A percentile compares a stretch with the other conserved stretches of the same genome.
Conservation (phyloP, 1,140 invertebrate species). For the Trissolcus basalis region DNA sequence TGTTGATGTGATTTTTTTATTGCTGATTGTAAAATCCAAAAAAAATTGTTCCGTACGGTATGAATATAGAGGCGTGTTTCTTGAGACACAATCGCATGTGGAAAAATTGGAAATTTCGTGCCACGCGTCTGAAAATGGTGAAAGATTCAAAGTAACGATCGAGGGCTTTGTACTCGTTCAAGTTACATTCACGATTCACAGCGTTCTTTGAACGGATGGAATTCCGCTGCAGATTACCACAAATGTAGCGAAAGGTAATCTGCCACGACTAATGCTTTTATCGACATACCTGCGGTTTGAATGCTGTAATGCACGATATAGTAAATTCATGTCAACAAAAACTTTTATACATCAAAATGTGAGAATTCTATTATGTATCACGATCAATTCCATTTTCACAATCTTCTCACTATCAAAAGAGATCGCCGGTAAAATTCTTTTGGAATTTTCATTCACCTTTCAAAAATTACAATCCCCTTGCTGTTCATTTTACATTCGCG, state of each 20-base stretch:
- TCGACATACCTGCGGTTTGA: conserved; percentile 25
- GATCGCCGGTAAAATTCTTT: too few relatives aligned
- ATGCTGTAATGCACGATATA: conserved; percentile 26
- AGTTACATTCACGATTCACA: conserved; percentile 43
- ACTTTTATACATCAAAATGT: neutral
- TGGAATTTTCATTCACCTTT: too few relatives aligned
- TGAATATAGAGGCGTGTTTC: conserved; percentile 23
- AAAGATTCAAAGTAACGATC: conserved; percentile 46
- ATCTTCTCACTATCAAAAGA: too few relatives aligned
- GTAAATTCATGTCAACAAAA: neutral
- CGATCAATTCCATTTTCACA: too few relatives aligned
- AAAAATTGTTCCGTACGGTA: too few relatives aligned
- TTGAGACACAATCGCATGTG: conserved; percentile 6
- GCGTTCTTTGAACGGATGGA: conserved; percentile 34
- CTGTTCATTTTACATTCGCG: too few relatives aligned
- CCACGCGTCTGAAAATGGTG: conserved; percentile 14
- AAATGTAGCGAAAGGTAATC: conserved; percentile 46
- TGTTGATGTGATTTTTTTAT: too few relatives aligned
- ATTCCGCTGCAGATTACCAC: conserved; percentile 47
- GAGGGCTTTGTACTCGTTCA: conserved; percentile 30
- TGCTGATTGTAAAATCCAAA: too few relatives aligned
- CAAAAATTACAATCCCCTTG: too few relatives aligned
- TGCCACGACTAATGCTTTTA: conserved; percentile 39
- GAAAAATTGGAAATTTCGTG: conserved; percentile 28
- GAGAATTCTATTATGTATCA: neutral